A percentile compares a stretch with the other conserved stretches of the same genome.
phyloP scores from a whole-genome alignment of 2,797 vertebrate species.

The Decapterus maruadsi region DNA sequence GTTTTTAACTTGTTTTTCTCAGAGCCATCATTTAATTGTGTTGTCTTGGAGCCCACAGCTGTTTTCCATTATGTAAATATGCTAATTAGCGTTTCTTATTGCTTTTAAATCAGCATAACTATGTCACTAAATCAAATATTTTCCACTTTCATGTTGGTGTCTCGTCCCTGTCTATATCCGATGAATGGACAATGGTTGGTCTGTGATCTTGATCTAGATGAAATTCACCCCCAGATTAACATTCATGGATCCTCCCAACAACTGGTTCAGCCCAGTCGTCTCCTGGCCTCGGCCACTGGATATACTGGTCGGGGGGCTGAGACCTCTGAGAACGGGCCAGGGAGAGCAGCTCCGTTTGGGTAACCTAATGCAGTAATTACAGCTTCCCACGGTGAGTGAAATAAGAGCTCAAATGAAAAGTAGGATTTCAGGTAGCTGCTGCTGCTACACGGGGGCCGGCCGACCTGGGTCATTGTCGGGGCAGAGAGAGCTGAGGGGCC shows the following conservation, averaged over 20 bases:
- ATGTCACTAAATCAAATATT: not conserved
- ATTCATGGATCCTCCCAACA: conserved; percentile 18
- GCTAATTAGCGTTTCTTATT: not conserved
- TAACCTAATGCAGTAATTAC: conserved; percentile 82
- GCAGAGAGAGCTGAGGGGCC: conserved; percentile 46
- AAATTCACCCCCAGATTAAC: conserved; percentile 44
- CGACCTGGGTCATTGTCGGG: conserved; percentile 60
- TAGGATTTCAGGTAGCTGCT: conserved; percentile 64
- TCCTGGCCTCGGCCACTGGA: conserved; percentile 49
- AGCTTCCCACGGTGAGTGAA: conserved; percentile 80
- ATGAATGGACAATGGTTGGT: conserved; percentile 11
- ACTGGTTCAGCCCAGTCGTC: conserved; percentile 22
- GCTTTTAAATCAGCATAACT: too few species aligned
- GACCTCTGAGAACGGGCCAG: conserved; percentile 58
- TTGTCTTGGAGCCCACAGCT: not conserved
- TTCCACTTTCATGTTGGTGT: not conserved
- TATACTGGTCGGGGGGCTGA: conserved; percentile 36
- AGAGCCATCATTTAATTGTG: too few species aligned
- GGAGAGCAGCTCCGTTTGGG: conserved; percentile 50
- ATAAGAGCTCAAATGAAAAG: conserved; percentile 72
- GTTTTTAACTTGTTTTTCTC: not conserved
- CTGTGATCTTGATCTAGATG: conserved; percentile 38
- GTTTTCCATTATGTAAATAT: not conserved
- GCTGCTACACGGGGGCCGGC: conserved; percentile 16
- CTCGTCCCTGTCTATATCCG: conserved; percentile 1